Evolutionary conservation across 1,140 invertebrate species (phyloP).

Genomic region (Tetraneura akinire): DNA sequence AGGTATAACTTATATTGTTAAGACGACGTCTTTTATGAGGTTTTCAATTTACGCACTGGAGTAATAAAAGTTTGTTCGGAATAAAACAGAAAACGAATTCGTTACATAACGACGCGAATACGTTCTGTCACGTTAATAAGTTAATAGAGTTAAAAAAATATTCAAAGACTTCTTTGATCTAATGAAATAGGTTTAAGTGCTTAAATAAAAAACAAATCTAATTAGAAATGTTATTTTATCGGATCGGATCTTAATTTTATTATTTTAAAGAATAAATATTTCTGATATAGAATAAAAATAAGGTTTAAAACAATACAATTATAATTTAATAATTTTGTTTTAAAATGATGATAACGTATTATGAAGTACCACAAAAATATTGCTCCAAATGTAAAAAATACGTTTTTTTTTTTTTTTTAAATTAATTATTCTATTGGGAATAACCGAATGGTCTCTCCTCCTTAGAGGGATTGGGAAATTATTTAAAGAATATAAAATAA

Average conservation of each 20-base stretch:
- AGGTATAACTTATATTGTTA: too few relatives aligned
- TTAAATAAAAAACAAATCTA: background rate
- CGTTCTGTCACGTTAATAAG: background rate
- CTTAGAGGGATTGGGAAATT: background rate
- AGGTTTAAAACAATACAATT: too few relatives aligned
- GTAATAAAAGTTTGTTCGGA: background rate
- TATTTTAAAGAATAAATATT: background rate
- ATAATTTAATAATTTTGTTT: too few relatives aligned
- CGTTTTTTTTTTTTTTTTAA: background rate
- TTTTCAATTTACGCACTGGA: background rate
- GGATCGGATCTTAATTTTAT: background rate
- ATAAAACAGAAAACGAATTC: background rate
- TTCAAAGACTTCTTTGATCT: background rate
- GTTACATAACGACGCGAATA: background rate
- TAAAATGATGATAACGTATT: too few relatives aligned
- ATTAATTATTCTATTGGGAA: too few relatives aligned
- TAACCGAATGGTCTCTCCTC: background rate
- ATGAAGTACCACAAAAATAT: too few relatives aligned
- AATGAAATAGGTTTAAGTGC: background rate
- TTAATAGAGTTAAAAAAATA: background rate
- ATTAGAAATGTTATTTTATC: background rate
- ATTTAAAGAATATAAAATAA: conserved; percentile 16
- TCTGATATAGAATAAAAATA: too few relatives aligned
- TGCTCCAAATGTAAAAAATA: background rate
- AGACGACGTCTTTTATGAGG: background rate